Evolutionary conservation across 2,113 vertebrate species (phyloP).

Genomic region (Vimba vimba): DNA sequence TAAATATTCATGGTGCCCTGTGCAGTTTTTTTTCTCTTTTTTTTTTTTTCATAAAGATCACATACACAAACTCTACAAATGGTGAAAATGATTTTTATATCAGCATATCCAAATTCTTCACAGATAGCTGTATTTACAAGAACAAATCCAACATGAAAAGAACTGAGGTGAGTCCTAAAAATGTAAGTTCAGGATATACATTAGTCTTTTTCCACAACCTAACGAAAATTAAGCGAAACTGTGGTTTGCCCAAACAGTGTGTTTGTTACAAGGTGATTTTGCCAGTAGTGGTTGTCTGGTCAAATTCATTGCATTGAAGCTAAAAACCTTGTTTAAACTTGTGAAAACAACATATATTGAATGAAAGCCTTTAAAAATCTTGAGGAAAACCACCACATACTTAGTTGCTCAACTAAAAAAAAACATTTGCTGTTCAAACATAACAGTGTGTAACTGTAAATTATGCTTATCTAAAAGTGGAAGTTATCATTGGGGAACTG

Average conservation of each 20-base stretch:
- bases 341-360: not conserved
- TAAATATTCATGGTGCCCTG: not conserved
- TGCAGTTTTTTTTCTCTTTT: too few species aligned
- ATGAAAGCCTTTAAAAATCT: not conserved
- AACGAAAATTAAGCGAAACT: not conserved
- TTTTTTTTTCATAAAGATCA: not conserved
- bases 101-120: slow-evolving; percentile 9
- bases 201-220: not conserved
- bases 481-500: not conserved
- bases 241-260: not conserved
- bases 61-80: slow-evolving; percentile 23
- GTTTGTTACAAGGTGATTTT: not conserved
- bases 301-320: not conserved
- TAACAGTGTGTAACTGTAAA: not conserved
- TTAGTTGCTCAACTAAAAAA: not conserved
- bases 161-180: not conserved
- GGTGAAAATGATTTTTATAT: slow-evolving; percentile 35
- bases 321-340: not conserved
- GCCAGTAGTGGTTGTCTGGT: not conserved
- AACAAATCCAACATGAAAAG: slow-evolving; percentile 1
- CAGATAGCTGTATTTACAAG: slow-evolving; percentile 9
- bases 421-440: not conserved
- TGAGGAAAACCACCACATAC: too few species aligned
- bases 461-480: not conserved
- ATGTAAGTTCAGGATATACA: not conserved